These are phyloP conservation scores for Ligdia adustata DNA, from an alignment of 2,888 invertebrate species.

Conservation along the genomic window DNA sequence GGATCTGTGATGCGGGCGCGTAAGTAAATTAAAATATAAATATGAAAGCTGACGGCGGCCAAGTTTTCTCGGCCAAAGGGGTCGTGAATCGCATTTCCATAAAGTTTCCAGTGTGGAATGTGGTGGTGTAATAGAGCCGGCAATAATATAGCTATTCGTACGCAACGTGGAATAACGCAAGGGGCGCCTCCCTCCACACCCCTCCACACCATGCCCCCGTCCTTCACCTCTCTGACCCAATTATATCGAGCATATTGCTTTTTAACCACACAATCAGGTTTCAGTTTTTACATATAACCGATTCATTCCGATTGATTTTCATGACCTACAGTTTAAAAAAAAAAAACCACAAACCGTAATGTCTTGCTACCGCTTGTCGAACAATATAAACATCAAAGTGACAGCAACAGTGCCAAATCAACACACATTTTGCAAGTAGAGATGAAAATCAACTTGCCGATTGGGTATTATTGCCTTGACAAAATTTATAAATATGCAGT, in stretches of 20 bases:
- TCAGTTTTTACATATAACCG: slow-evolving; percentile 18
- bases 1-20: slow-evolving; percentile 28
- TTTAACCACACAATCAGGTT: slow-evolving; percentile 32
- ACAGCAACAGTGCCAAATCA: too few species aligned
- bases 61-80: slow-evolving; percentile 74
- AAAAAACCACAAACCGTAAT: too few species aligned
- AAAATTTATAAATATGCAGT: too few species aligned
- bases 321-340: too few species aligned
- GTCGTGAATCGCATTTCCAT: slow-evolving; percentile 69
- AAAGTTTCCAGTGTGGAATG: slow-evolving; percentile 69
- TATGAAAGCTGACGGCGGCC: slow-evolving; percentile 55
- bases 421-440: too few species aligned
- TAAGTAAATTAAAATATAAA: slow-evolving; percentile 39
- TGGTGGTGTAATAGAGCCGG: slow-evolving; percentile 70
- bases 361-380: too few species aligned
- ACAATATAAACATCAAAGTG: too few species aligned
- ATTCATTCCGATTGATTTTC: too few species aligned
- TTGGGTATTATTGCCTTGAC: too few species aligned
- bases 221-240: slow-evolving; percentile 74
- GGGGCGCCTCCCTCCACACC: slow-evolving; percentile 49
- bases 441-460: too few species aligned
- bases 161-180: slow-evolving; percentile 64
- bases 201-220: slow-evolving; percentile 56
- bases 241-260: slow-evolving; percentile 58
- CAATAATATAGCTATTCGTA: slow-evolving; percentile 70